Evolutionary conservation across 2,888 invertebrate species (phyloP).

Genomic region (Pollenia labialis): DNA sequence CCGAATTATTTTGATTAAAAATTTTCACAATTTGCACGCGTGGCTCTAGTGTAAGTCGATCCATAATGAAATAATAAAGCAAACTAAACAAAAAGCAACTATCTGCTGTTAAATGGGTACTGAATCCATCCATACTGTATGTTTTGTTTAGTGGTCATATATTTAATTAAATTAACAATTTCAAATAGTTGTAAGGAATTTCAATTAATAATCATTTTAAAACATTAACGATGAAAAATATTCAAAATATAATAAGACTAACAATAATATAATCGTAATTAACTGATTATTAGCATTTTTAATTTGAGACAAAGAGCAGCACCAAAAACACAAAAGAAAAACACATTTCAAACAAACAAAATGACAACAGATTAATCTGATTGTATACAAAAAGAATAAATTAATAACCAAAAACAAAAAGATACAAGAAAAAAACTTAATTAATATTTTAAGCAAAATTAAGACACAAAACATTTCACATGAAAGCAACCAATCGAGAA

Average conservation of each 20-base stretch:
- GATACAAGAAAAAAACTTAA: slow-evolving; percentile 4
- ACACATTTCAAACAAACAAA: not conserved
- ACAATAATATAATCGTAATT: slow-evolving; percentile 10
- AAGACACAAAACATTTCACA: slow-evolving; percentile 33
- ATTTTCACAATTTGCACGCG: too few relatives aligned
- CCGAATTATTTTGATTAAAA: too few relatives aligned
- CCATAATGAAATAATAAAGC: too few relatives aligned
- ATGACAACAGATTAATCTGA: slow-evolving; percentile 58
- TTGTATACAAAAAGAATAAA: slow-evolving; percentile 32
- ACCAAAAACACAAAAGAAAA: not conserved
- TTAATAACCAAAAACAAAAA: slow-evolving; percentile 29
- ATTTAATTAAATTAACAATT: too few relatives aligned
- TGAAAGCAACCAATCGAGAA: not conserved
- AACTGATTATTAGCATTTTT: slow-evolving; percentile 61
- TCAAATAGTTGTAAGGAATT: too few relatives aligned
- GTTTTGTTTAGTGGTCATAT: too few relatives aligned
- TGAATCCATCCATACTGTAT: too few relatives aligned
- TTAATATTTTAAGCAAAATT: slow-evolving; percentile 39
- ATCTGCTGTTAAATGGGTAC: too few relatives aligned
- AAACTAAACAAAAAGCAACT: too few relatives aligned
- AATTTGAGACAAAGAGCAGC: slow-evolving; percentile 53
- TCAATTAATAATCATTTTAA: too few relatives aligned
- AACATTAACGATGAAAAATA: not conserved
- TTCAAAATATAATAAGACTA: slow-evolving; percentile 15
- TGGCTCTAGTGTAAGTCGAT: too few relatives aligned